These are phyloP conservation scores for Drosophila rufa DNA, from an alignment of 1,140 invertebrate species.

Conservation along the genomic window DNA sequence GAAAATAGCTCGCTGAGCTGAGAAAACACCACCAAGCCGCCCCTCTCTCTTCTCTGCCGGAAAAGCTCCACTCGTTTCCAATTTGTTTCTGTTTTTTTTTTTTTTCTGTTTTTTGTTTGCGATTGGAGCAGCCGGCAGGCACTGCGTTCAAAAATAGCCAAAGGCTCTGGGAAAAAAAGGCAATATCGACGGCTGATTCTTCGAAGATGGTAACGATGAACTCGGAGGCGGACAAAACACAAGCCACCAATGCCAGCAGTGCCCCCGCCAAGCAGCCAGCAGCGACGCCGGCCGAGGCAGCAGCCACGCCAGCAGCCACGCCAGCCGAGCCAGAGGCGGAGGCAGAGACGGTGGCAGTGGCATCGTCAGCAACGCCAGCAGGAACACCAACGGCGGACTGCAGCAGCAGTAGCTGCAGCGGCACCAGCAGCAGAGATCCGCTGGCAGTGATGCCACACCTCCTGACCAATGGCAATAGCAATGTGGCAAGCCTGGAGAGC, in stretches of 20 bases:
- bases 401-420: conserved; percentile 28
- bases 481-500: background rate
- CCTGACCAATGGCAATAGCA: conserved; percentile 26
- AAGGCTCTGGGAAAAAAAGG: conserved; percentile 5
- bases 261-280: conserved; percentile 51
- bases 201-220: conserved; percentile 85
- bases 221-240: conserved; percentile 84
- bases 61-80: conserved; percentile 5
- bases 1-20: conserved; percentile 15
- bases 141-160: conserved; percentile 43
- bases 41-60: background rate
- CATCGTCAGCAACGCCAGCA: conserved; percentile 24
- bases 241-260: conserved; percentile 70
- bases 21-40: conserved; percentile 14
- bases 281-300: conserved; percentile 13
- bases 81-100: background rate
- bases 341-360: background rate
- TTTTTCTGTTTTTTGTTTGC: background rate
- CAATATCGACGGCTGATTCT: conserved; percentile 14
- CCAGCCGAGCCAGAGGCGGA: background rate
- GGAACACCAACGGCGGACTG: conserved; percentile 21
- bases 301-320: conserved; percentile 5
- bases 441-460: conserved; percentile 16
- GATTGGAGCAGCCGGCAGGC: conserved; percentile 12
- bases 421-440: conserved; percentile 30